Percentiles rank a stretch among this genome's conserved stretches.
These are phyloP conservation scores for Thunnus thynnus DNA, from an alignment of 2,113 vertebrate genomes.

Conservation along the genomic window DNA sequence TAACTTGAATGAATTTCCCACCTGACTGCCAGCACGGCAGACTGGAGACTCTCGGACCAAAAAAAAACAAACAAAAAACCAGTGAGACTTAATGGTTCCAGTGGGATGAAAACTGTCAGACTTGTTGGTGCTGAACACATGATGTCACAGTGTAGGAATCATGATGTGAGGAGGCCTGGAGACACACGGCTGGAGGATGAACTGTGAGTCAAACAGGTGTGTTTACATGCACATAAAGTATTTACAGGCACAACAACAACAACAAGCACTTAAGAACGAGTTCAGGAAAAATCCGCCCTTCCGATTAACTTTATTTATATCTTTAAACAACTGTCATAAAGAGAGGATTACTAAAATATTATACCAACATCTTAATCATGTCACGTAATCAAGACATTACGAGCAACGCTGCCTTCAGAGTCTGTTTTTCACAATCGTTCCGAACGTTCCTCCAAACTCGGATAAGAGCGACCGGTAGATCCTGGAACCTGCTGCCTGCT, in stretches of 20 bases:
- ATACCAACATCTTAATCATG: neutral
- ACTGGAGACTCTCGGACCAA: constrained; percentile 13
- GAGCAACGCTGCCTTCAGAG: neutral
- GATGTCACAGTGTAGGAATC: neutral
- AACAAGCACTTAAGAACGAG: neutral
- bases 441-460: neutral
- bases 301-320: neutral
- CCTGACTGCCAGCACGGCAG: neutral
- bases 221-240: constrained; percentile 46
- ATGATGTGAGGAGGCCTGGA: constrained; percentile 22
- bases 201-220: neutral
- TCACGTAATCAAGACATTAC: neutral
- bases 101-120: constrained; percentile 29
- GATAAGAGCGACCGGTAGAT: neutral
- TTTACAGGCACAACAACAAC: neutral
- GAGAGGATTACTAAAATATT: too few species aligned
- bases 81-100: constrained; percentile 3
- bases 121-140: constrained; percentile 12
- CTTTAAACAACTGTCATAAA: neutral
- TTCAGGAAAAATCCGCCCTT: constrained; percentile 43
- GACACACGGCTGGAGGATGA: neutral
- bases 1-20: constrained; percentile 21
- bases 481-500: neutral
- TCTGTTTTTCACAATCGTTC: neutral
- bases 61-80: neutral